These are phyloP conservation scores for Microtus ochrogaster DNA, from an alignment of 2,113 vertebrate genomes.

Conservation along the genomic window DNA sequence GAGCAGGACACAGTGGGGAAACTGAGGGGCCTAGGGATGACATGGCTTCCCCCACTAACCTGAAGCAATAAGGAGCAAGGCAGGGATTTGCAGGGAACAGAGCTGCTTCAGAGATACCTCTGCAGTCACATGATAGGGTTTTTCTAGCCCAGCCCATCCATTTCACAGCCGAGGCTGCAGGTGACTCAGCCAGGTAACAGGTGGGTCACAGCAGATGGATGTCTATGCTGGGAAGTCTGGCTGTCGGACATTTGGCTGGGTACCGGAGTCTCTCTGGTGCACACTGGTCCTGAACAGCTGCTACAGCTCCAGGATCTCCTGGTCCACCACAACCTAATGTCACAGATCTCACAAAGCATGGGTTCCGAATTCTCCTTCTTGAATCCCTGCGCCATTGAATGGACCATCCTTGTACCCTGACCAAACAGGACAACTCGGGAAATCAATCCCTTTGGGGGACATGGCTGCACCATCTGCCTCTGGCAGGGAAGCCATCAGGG, in stretches of 20 bases:
- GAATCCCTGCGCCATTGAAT: background rate
- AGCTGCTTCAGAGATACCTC: accelerated
- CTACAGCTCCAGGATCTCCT: background rate
- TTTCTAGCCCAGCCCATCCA: background rate
- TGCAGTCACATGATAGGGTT: accelerated
- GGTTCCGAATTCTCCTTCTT: background rate
- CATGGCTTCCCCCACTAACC: background rate
- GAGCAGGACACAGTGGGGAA: background rate
- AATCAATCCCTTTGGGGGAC: background rate
- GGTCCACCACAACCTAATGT: background rate
- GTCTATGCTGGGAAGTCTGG: background rate
- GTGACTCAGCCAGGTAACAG: background rate
- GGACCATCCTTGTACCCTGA: background rate
- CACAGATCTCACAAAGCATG: background rate
- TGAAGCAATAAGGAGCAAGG: background rate
- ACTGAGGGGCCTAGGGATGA: background rate
- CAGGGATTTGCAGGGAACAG: accelerated
- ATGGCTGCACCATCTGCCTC: background rate
- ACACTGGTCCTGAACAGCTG: too few relatives aligned
- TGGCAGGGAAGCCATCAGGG: background rate
- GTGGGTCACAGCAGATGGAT: accelerated
- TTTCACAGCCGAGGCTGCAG: background rate
- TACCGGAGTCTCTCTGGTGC: background rate
- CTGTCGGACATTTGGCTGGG: background rate
- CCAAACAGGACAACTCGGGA: background rate